Conservation (phyloP, 2,113 vertebrate species). For the Peromyscus polionotus region DNA sequence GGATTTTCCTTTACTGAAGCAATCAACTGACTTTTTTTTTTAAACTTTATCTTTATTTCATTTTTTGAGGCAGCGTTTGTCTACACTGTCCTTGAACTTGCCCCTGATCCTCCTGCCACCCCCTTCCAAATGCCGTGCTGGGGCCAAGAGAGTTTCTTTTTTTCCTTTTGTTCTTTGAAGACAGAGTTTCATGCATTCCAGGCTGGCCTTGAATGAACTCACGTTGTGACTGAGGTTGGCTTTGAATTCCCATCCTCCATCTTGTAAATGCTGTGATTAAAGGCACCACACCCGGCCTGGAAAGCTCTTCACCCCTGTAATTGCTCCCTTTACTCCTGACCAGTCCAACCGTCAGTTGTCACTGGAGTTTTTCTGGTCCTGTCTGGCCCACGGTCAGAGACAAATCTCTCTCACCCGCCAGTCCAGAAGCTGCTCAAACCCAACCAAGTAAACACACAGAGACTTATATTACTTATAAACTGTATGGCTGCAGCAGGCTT, state of each 20-base stretch:
- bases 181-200: neutral
- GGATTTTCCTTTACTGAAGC: neutral
- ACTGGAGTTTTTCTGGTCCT: no score
- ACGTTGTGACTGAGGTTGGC: neutral
- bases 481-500: no score
- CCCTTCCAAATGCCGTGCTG: neutral
- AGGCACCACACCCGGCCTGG: neutral
- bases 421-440: no score
- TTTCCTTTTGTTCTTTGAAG: no score
- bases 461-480: no score
- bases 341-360: neutral
- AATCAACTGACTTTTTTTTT: neutral
- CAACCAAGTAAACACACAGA: no score
- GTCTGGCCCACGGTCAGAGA: no score
- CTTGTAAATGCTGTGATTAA: neutral
- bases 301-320: neutral
- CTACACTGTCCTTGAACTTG: neutral
- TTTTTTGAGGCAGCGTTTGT: neutral
- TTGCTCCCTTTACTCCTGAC: neutral
- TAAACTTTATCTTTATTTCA: neutral
- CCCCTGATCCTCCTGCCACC: neutral
- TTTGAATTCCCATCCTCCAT: neutral
- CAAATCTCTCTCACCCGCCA: no score
- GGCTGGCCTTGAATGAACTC: neutral
- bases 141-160: neutral